Evolutionary conservation across 2,113 vertebrate species (phyloP), one percentile per base, ranked within the genome.

Genomic region (Pygoscelis antarcticus): DNA sequence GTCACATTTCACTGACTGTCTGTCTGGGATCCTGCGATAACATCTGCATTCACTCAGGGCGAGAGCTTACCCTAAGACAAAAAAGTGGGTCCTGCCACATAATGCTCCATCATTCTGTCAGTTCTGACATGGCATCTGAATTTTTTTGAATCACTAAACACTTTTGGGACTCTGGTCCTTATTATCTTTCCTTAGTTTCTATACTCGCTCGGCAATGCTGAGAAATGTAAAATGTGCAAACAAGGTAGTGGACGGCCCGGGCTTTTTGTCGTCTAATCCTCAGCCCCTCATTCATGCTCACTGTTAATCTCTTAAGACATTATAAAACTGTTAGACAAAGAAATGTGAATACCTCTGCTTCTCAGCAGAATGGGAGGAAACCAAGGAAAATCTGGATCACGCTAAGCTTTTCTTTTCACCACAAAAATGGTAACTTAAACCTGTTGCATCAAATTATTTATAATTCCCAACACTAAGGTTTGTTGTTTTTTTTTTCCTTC

Each of bases 1-100:
- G 98, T 98, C 98, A 99, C 98, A 98, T 98, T 98, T 98, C 98
- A 98, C 98, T 98, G 98, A 97, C 98, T 98, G 98, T 98, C 98
- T 98, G 98, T 98, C 98, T 98, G 98, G 98, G 98, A 98, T 98
- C 98, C 98, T 98, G 94, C 64, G 98, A 98, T 99, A 99, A 99
- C 99, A 99, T 99, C 99, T 99, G 99, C 99, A 99, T 99, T 99
- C 99, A 99, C 99, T 99, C 99, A 99, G 98, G 98, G 98, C 96
- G 76, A 98, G 98, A 97, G 99, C 99, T 98, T 99, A 99, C 98
- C 98, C 98, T 93, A 97, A 98, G 98, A 99, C 98, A 98, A 98
- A 99, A 98, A 98, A 98, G 98, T 97, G 90, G 97, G 98, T 98
- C 98, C 98, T 98, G 98, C 98, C 98, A 98, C 93, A 97, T 98